Base-by-base conservation (phyloP, 2,888 invertebrate genomes). In the Altica lythri region DNA sequence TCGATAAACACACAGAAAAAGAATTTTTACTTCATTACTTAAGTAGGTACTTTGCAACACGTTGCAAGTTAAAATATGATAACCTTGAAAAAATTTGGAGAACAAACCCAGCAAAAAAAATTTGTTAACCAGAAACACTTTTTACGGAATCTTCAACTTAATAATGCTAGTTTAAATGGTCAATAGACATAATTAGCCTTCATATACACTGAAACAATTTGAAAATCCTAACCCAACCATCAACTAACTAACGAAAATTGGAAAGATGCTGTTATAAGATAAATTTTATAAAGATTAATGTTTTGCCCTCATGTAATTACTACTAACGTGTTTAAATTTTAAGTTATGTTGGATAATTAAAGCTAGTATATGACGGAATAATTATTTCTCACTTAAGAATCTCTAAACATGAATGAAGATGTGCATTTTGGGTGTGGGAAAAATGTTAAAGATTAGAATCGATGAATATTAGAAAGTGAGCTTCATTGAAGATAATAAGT, bases 231-330 rank as follows among this genome's bases (percentile, higher is more conserved):
- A 12, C 8, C 30, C 30, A 13, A 30, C 9, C 4, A 53, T 45
- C 40, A 50, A 37, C 46, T 57, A 48, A 57, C 53, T 57, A 57
- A 57, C 48, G 49, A 45, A 53, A 57, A 57, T 53, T 56, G 52
- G 45, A 38, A 48, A 56, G 56, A 56, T 53, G 56, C 52, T 48
- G 49, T 22, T 16, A 52, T 43, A 42, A 44, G 55, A 55, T 59
- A 55, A 50, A 47, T 25, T 30, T 16, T 29, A 58, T 46, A 48
- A 27, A 53, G 59, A 59, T 59, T 53, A 45, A 59, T 54, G 51
- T 35, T 53, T 50, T 42, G 53, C 53, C 59, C 54, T 18, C 45
- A 53, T 56, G 22, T 32, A 25, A 42, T 30, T 25, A 32, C 35
- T 14, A 43, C 12, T 42, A 49, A 48, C 49, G 46, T 45, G 56